Evolutionary conservation across 2,113 vertebrate genomes (phyloP).

Genomic region (Ranitomeya variabilis): DNA sequence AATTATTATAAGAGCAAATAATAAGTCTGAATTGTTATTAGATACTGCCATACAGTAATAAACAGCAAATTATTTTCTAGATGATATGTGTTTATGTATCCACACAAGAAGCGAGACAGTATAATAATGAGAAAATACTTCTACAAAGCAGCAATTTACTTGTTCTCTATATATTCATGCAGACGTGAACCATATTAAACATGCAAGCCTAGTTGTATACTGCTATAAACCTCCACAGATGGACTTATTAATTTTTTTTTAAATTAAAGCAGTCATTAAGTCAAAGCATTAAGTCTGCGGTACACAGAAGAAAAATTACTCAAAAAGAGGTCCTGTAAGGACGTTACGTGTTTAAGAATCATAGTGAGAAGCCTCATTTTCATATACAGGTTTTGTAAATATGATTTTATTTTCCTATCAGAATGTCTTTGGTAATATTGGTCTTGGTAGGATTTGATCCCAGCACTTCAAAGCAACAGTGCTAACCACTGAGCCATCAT

Average conservation of each 20-base stretch:
- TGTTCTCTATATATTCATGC: slow-evolving; percentile 4
- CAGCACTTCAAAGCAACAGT: too few relatives aligned
- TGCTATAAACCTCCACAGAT: not conserved
- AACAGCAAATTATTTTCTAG: slow-evolving; percentile 1
- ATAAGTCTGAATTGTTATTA: slow-evolving; percentile 10
- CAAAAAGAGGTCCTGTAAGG: not conserved
- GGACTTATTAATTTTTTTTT: not conserved
- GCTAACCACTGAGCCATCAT: too few relatives aligned
- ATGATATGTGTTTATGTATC: slow-evolving; percentile 12
- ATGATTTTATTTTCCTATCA: not conserved
- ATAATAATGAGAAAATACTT: slow-evolving; percentile 42
- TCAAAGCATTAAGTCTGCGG: not conserved
- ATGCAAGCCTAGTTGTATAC: not conserved
- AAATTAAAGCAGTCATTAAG: not conserved
- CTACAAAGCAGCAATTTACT: not conserved
- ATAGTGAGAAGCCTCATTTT: not conserved
- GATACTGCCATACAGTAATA: slow-evolving; percentile 1
- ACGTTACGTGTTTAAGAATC: not conserved
- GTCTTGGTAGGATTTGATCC: too few relatives aligned
- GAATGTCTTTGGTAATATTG: too few relatives aligned
- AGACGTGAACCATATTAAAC: not conserved
- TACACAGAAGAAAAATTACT: not conserved
- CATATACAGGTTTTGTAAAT: not conserved
- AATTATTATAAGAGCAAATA: not conserved
- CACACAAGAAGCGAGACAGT: not conserved